Percentiles rank a stretch among this genome's conserved stretches.
Evolutionary conservation across 2,888 invertebrate species (phyloP).

Genomic region (Drosophila nr. fundita): DNA sequence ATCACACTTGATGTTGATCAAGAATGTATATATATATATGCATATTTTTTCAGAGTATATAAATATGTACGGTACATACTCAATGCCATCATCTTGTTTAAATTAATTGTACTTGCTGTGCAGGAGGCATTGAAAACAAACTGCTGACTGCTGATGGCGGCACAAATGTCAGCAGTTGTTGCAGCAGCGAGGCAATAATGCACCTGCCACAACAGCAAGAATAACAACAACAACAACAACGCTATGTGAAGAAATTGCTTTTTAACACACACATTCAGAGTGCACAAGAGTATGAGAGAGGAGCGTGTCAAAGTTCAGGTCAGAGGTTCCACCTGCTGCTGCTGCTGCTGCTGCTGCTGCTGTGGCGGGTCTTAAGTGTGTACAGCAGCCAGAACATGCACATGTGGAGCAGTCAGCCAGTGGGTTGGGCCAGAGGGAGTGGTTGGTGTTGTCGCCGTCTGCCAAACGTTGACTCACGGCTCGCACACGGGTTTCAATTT

Average conservation of each 20-base stretch:
- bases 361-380: constrained; percentile 39
- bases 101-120: background rate
- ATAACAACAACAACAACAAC: constrained; percentile 17
- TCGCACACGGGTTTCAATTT: constrained; percentile 69
- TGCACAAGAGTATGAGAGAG: background rate
- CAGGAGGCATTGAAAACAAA: constrained; percentile 9
- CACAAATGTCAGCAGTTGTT: constrained; percentile 48
- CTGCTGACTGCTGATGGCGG: constrained; percentile 46
- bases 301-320: constrained; percentile 36
- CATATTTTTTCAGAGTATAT: background rate
- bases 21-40: background rate
- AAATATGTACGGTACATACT: background rate
- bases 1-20: background rate
- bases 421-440: background rate
- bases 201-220: constrained; percentile 22
- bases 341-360: constrained; percentile 3
- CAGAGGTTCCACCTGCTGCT: constrained; percentile 36
- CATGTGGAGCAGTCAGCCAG: constrained; percentile 33
- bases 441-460: constrained; percentile 15
- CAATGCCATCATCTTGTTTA: background rate
- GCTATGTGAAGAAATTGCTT: constrained; percentile 65
- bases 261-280: constrained; percentile 45
- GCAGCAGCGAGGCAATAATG: constrained; percentile 41
- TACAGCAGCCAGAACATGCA: constrained; percentile 28
- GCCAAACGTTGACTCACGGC: constrained; percentile 52